These are phyloP conservation scores for Diphyllodes magnificus DNA, from an alignment of 2,113 vertebrate species.

Conservation along the genomic window DNA sequence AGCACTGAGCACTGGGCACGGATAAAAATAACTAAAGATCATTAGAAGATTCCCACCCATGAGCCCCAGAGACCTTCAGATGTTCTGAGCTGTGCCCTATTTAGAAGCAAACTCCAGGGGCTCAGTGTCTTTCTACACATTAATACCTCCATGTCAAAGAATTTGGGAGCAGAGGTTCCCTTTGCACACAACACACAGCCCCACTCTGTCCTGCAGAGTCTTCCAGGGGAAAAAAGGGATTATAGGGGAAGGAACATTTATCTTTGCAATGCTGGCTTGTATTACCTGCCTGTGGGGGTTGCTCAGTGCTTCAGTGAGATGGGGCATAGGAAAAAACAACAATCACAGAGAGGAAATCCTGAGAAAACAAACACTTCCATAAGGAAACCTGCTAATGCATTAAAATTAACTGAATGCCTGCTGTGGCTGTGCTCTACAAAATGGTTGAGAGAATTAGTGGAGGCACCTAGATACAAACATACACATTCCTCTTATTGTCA, in stretches of 20 bases:
- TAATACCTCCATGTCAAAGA: neutral
- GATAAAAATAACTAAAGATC: constrained; percentile 73
- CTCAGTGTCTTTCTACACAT: neutral
- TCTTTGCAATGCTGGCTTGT: fast-evolving
- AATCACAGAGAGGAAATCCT: neutral
- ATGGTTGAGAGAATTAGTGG: fast-evolving
- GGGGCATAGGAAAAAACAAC: fast-evolving
- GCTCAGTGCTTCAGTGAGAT: neutral
- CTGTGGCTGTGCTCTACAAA: fast-evolving
- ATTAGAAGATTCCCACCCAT: constrained; percentile 71
- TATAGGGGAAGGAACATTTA: fast-evolving
- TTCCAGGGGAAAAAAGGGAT: neutral
- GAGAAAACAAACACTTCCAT: neutral
- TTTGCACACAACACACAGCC: fast-evolving
- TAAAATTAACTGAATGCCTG: fast-evolving
- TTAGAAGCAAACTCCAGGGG: neutral
- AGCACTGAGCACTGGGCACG: constrained; percentile 53
- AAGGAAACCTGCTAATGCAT: fast-evolving
- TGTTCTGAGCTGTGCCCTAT: constrained; percentile 14
- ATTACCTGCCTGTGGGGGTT: fast-evolving
- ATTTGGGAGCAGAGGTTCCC: neutral
- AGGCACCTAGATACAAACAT: fast-evolving
- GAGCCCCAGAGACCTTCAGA: constrained; percentile 38
- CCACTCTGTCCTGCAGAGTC: fast-evolving
- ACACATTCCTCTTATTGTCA: fast-evolving